These are phyloP conservation scores for Tinea pellionella DNA, from an alignment of 2,888 invertebrate genomes.

Conservation along the genomic window DNA sequence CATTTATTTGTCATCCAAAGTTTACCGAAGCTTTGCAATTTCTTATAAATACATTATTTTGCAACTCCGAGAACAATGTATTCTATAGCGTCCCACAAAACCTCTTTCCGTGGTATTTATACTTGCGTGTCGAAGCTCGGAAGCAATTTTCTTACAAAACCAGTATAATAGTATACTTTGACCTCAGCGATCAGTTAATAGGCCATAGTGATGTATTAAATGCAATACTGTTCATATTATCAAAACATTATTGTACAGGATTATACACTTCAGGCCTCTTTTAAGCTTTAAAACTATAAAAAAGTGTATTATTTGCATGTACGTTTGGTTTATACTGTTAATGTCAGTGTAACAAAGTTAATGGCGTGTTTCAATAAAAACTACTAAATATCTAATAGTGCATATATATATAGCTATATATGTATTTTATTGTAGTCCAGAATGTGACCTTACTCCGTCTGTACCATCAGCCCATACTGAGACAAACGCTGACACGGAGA, in stretches of 20 bases:
- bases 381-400: too few relatives aligned
- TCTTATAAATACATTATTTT: neutral
- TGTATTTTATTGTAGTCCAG: too few relatives aligned
- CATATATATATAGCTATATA: too few relatives aligned
- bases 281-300: neutral
- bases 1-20: too few relatives aligned
- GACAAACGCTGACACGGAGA: too few relatives aligned
- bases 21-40: too few relatives aligned
- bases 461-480: too few relatives aligned
- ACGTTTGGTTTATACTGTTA: neutral
- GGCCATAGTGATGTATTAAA: constrained; percentile 34
- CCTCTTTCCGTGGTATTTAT: constrained; percentile 4
- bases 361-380: too few relatives aligned
- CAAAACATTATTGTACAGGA: neutral
- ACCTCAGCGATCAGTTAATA: constrained; percentile 26
- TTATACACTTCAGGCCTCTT: neutral
- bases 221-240: constrained; percentile 18
- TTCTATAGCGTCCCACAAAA: neutral
- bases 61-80: neutral
- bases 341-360: neutral
- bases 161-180: constrained; percentile 25
- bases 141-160: constrained; percentile 40
- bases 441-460: too few relatives aligned
- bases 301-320: constrained; percentile 1
- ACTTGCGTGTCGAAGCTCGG: constrained; percentile 38